Conservation (phyloP, 2,113 vertebrate genomes). For the Sphyrna mokarran region DNA sequence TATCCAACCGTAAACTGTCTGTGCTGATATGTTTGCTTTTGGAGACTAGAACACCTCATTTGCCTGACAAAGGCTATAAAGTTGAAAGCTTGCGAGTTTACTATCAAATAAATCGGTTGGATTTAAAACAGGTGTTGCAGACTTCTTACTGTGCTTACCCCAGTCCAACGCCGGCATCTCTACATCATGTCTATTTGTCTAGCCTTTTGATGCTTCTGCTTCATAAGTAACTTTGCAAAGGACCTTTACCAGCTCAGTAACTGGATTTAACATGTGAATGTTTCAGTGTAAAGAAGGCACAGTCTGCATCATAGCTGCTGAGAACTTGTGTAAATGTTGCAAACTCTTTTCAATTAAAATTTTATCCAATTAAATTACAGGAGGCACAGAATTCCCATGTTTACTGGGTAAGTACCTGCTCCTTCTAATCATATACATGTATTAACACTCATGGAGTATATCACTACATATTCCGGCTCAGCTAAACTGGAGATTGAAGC, state of each 20-base stretch:
- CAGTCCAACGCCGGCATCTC: no score
- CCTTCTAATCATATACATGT: neutral
- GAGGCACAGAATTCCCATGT: conserved; percentile 96
- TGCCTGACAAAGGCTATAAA: no score
- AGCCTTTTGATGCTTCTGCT: neutral
- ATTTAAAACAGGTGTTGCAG: no score
- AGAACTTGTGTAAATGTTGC: neutral
- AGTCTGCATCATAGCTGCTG: neutral
- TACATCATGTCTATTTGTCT: neutral
- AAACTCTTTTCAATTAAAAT: neutral
- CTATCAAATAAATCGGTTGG: no score
- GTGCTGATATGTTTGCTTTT: no score
- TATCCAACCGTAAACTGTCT: no score
- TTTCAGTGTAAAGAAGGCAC: neutral
- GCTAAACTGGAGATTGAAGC: neutral
- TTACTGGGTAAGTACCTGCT: conserved; percentile 83
- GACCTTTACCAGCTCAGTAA: neutral
- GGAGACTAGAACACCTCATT: no score
- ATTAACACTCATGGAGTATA: accelerated
- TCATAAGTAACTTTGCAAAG: neutral
- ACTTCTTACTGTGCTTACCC: no score
- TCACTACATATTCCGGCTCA: neutral
- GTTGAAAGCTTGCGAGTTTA: no score
- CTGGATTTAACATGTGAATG: neutral
- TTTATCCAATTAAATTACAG: conserved; percentile 51